Evolutionary conservation across 2,797 vertebrate genomes (phyloP).

Genomic region (Philypnodon macrostomus): DNA sequence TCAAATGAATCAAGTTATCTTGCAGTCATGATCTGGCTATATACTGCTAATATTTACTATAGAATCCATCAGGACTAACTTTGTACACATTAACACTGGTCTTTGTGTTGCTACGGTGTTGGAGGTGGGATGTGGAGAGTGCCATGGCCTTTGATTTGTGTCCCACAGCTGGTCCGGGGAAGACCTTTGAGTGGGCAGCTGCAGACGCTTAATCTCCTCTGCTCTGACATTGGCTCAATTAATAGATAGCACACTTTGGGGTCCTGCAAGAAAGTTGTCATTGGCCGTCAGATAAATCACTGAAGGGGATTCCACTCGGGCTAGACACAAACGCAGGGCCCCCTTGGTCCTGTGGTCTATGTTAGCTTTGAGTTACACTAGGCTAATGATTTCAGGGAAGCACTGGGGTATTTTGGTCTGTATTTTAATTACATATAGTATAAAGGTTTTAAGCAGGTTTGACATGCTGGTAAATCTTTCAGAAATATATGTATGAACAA

Average conservation of each 20-base stretch:
- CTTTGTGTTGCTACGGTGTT: conserved; percentile 31
- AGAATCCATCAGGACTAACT: conserved; percentile 24
- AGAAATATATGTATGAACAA: too few relatives aligned
- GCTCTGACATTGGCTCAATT: conserved; percentile 79
- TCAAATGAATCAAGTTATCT: neutral
- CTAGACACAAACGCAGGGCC: conserved; percentile 39
- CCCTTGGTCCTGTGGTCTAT: conserved; percentile 54
- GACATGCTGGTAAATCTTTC: too few relatives aligned
- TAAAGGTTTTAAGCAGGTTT: too few relatives aligned
- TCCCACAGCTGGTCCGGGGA: conserved; percentile 70
- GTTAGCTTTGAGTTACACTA: conserved; percentile 61
- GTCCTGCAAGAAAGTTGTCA: conserved; percentile 80
- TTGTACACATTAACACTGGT: conserved; percentile 27
- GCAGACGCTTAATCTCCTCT: conserved; percentile 78
- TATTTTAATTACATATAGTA: conserved; percentile 37
- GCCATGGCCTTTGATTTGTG: conserved; percentile 73
- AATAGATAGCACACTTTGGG: conserved; percentile 79
- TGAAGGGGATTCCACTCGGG: conserved; percentile 64
- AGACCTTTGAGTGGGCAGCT: conserved; percentile 77
- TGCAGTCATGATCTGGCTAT: neutral
- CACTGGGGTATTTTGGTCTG: conserved; percentile 11
- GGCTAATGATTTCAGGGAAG: conserved; percentile 41
- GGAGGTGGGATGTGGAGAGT: conserved; percentile 40
- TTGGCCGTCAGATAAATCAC: conserved; percentile 77
- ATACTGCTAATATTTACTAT: conserved; percentile 32